A percentile compares a stretch with the other conserved stretches of the same genome.
Conservation (phyloP, 2,797 vertebrate species). For the Enoplosus armatus region DNA sequence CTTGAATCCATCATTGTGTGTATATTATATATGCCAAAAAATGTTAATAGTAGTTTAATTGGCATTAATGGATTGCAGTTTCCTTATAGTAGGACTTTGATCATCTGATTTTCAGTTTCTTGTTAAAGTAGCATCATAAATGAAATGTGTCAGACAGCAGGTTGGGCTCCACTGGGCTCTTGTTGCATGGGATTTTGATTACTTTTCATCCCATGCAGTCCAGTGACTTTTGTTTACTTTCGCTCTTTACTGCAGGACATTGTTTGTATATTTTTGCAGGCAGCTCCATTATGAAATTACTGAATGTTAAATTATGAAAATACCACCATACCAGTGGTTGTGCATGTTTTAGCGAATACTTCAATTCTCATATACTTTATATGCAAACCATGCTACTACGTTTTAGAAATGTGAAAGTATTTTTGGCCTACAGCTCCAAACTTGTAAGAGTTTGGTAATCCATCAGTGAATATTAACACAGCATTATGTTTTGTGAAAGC, state of each 20-base stretch:
- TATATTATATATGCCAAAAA: background rate
- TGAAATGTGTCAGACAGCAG: background rate
- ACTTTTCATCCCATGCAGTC: background rate
- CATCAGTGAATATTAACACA: background rate
- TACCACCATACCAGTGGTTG: too few species aligned
- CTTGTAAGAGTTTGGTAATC: background rate
- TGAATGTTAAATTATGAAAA: too few species aligned
- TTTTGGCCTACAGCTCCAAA: background rate
- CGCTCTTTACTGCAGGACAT: background rate
- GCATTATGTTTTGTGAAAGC: background rate
- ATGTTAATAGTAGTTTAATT: background rate
- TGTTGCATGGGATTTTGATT: background rate
- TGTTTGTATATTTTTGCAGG: background rate
- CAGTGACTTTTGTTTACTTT: background rate
- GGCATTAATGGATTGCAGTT: background rate
- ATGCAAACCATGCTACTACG: background rate
- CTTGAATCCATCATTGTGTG: background rate
- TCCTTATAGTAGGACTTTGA: fast-evolving
- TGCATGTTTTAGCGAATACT: background rate
- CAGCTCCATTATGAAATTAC: background rate
- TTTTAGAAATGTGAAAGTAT: background rate
- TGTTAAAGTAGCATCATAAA: background rate
- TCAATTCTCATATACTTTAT: background rate
- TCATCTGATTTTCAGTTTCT: background rate
- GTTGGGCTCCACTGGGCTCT: too few species aligned